A percentile compares a stretch with the other conserved stretches of the same genome.
Evolutionary conservation across 2,113 vertebrate species (phyloP).

Genomic region (Oreotragus oreotragus): DNA sequence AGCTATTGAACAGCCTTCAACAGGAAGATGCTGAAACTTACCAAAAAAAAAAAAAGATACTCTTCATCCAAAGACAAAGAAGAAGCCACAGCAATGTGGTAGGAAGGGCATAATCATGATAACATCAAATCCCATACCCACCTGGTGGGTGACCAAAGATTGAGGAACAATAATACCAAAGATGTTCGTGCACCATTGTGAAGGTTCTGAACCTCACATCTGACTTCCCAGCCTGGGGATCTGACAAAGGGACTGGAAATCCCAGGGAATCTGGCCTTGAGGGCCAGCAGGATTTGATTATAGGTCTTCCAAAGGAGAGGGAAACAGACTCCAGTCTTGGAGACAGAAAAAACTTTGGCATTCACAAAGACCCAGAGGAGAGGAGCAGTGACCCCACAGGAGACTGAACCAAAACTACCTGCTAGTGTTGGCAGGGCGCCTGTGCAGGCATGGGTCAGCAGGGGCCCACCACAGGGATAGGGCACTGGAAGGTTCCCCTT

Average conservation of each 20-base stretch:
- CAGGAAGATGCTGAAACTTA: background rate
- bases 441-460: background rate
- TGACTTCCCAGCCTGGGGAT: background rate
- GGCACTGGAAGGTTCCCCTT: background rate
- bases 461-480: background rate
- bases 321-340: background rate
- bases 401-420: background rate
- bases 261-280: background rate
- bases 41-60: background rate
- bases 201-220: background rate
- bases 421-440: background rate
- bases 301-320: background rate
- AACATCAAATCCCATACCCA: background rate
- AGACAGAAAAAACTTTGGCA: background rate
- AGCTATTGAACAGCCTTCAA: background rate
- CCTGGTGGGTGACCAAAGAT: background rate
- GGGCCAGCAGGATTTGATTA: background rate
- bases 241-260: background rate
- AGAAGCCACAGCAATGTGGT: background rate
- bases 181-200: background rate
- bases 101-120: background rate
- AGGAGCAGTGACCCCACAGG: background rate
- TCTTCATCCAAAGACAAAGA: background rate
- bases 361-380: background rate
- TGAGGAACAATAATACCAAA: background rate